Percentiles rank a stretch among this genome's conserved stretches.
These are phyloP conservation scores for Actinernus sp. DNA, from an alignment of 92 coral and sea anemone genomes.

Conservation along the genomic window DNA sequence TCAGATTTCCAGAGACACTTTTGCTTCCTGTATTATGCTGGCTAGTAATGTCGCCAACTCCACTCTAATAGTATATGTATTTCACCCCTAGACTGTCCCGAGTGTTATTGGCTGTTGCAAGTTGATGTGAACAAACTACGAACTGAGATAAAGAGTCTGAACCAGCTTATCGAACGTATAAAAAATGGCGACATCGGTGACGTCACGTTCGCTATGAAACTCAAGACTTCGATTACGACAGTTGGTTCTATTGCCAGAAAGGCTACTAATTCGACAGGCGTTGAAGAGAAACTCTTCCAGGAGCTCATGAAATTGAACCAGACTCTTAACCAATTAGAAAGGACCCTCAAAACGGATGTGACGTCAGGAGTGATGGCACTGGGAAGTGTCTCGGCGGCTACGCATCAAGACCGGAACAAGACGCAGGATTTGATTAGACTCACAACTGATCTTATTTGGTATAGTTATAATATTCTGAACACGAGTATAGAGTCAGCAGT, in stretches of 20 bases:
- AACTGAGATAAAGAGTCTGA: constrained; percentile 33
- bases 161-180: constrained; percentile 46
- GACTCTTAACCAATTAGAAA: constrained; percentile 64
- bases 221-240: constrained; percentile 19
- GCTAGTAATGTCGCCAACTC: too few relatives aligned
- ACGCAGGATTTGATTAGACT: constrained; percentile 46
- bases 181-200: constrained; percentile 78
- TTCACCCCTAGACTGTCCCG: constrained; percentile 79
- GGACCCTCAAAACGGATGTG: constrained; percentile 44
- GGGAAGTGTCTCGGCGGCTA: constrained; percentile 24
- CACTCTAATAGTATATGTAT: neutral
- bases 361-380: constrained; percentile 49
- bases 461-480: constrained; percentile 47
- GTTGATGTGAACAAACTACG: constrained; percentile 67
- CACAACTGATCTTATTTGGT: constrained; percentile 33
- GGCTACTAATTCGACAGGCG: constrained; percentile 71
- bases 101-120: constrained; percentile 87
- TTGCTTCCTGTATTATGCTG: too few relatives aligned
- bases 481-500: constrained; percentile 44
- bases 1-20: too few relatives aligned
- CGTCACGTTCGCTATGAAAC: constrained; percentile 69
- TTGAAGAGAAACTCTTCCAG: constrained; percentile 54
- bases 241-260: constrained; percentile 49
- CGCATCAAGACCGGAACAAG: constrained; percentile 23
- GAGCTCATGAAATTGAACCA: constrained; percentile 63